Conservation (phyloP, 2,888 invertebrate species). For the Chrysodeixis includens region DNA sequence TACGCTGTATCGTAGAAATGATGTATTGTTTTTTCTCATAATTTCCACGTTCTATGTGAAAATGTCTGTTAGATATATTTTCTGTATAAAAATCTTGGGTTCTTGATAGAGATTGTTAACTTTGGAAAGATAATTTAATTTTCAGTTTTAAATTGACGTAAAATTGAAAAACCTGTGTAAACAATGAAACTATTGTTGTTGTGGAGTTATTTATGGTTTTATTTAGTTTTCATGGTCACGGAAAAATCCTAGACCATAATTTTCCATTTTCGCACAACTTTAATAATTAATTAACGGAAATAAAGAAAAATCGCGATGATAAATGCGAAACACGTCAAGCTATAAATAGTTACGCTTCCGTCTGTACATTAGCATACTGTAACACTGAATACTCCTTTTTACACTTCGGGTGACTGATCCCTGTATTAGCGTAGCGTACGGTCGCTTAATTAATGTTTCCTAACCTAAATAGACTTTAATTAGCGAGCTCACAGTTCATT, state of each 20-base stretch:
- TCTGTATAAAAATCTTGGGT: no score
- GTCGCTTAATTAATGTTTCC: slow-evolving; percentile 77
- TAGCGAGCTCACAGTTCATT: slow-evolving; percentile 58
- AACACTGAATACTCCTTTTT: slow-evolving; percentile 32
- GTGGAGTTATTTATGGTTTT: no score
- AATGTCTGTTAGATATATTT: no score
- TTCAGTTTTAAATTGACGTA: no score
- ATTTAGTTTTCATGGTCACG: no score
- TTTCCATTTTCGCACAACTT: background rate
- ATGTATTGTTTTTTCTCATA: background rate
- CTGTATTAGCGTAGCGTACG: slow-evolving; percentile 49
- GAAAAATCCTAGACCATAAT: no score
- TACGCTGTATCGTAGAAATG: slow-evolving; percentile 14
- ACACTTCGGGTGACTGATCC: slow-evolving; percentile 65
- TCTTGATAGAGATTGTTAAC: no score
- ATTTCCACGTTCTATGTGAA: background rate
- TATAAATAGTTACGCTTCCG: background rate
- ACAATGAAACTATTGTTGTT: no score
- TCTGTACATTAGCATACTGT: slow-evolving; percentile 17
- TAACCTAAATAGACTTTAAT: slow-evolving; percentile 79
- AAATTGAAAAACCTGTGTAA: no score
- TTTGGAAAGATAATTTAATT: no score
- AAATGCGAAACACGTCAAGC: background rate
- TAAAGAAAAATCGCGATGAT: slow-evolving; percentile 4
- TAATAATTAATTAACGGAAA: background rate